Conservation (phyloP, 2,797 vertebrate species). For the Falco peregrinus region DNA sequence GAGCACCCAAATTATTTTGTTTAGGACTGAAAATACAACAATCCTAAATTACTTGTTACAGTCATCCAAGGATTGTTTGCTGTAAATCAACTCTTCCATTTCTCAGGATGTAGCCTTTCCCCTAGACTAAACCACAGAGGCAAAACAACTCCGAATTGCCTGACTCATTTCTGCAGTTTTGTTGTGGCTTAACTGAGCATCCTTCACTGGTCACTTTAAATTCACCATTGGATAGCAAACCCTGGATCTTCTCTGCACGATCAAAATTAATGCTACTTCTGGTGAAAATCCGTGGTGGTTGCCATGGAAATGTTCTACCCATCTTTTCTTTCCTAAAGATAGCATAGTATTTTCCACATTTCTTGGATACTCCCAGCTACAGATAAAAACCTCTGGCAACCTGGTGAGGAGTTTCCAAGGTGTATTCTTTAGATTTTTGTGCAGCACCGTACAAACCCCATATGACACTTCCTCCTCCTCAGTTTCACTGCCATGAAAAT, state of each 20-base stretch:
- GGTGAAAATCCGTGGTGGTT: slow-evolving; percentile 4
- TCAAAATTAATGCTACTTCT: neutral
- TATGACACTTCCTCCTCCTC: neutral
- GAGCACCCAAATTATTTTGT: neutral
- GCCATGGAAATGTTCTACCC: slow-evolving; percentile 55
- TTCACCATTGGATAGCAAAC: neutral
- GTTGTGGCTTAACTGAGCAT: neutral
- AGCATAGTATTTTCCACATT: neutral
- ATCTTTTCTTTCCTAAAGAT: slow-evolving; percentile 38
- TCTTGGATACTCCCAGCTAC: neutral
- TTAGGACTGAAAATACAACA: neutral
- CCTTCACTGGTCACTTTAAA: neutral
- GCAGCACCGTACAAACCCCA: neutral
- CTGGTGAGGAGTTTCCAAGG: neutral
- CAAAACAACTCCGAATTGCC: neutral
- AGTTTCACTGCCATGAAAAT: neutral
- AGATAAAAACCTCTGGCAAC: neutral
- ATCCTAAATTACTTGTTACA: neutral
- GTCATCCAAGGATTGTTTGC: neutral
- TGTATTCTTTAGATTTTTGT: neutral
- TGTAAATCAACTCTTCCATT: neutral
- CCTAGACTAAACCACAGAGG: neutral
- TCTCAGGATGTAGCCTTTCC: neutral
- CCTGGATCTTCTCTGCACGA: neutral
- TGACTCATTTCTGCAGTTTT: neutral